Evolutionary conservation across 2,888 invertebrate species (phyloP).

Genomic region (Minunthozetes semirufus): DNA sequence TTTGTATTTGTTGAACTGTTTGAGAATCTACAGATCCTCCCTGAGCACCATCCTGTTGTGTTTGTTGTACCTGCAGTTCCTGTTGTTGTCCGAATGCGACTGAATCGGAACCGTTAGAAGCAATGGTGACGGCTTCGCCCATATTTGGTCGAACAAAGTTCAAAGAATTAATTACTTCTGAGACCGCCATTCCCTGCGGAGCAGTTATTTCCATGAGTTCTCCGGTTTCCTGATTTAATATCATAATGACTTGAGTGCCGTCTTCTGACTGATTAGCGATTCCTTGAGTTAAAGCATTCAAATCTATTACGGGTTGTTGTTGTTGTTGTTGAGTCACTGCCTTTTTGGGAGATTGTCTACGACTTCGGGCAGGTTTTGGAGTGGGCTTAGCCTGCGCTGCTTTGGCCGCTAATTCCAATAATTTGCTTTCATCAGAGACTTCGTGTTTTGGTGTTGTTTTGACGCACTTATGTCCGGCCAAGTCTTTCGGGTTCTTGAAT

Average conservation of each 20-base stretch:
- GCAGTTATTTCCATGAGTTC: conserved; percentile 37
- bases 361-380: neutral
- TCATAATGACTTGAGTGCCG: conserved; percentile 36
- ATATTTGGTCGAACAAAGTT: conserved; percentile 22
- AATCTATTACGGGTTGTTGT: conserved; percentile 28
- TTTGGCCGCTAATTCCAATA: conserved; percentile 26
- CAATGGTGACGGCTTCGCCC: conserved; percentile 3
- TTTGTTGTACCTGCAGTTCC: neutral
- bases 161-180: conserved; percentile 32
- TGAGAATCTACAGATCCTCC: neutral
- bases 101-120: neutral
- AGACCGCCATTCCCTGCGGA: conserved; percentile 35
- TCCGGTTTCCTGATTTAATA: conserved; percentile 34
- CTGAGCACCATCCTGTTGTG: neutral
- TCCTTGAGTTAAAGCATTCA: conserved; percentile 19
- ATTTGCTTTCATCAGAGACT: conserved; percentile 4
- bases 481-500: conserved; percentile 36
- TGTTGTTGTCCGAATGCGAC: neutral
- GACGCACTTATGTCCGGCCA: conserved; percentile 32
- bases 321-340: neutral
- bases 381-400: neutral
- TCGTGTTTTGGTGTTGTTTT: neutral
- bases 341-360: conserved; percentile 26
- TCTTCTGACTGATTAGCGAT: conserved; percentile 20
- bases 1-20: neutral